Percentiles rank a stretch among this genome's conserved stretches.
phyloP scores from a whole-genome alignment of 2,797 vertebrate genomes.

The Nothura maculosa region DNA sequence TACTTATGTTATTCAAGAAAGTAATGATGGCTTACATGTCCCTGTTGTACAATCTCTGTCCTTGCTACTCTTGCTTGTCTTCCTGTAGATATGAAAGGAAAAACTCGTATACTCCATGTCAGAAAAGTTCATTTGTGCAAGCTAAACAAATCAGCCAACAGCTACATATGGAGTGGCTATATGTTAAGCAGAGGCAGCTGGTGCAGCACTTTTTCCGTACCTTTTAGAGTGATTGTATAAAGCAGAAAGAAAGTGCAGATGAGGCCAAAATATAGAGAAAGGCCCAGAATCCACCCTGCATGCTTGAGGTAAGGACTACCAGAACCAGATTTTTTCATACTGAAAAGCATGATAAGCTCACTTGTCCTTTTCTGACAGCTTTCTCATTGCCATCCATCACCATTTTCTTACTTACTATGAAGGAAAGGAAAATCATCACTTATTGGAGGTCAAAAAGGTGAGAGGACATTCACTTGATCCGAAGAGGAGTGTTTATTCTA shows the following conservation, averaged over 20 bases:
- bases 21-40: background rate
- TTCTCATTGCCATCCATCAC: background rate
- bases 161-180: background rate
- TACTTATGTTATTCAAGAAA: background rate
- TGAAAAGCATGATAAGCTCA: background rate
- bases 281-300: background rate
- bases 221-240: background rate
- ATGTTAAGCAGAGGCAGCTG: background rate
- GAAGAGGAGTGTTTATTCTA: background rate
- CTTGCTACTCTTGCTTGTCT: background rate
- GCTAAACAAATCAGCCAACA: background rate
- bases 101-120: rapidly evolving
- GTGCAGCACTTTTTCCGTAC: background rate
- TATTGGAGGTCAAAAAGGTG: background rate
- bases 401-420: background rate
- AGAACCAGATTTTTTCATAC: background rate
- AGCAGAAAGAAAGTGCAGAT: background rate
- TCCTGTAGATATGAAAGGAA: background rate
- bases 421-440: background rate
- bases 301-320: background rate
- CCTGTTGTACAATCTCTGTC: background rate
- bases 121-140: background rate
- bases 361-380: background rate
- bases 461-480: background rate
- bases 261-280: background rate